Percentiles rank a stretch among this genome's conserved stretches.
Evolutionary conservation across 2,797 vertebrate genomes (phyloP).

Genomic region (Varecia variegata): DNA sequence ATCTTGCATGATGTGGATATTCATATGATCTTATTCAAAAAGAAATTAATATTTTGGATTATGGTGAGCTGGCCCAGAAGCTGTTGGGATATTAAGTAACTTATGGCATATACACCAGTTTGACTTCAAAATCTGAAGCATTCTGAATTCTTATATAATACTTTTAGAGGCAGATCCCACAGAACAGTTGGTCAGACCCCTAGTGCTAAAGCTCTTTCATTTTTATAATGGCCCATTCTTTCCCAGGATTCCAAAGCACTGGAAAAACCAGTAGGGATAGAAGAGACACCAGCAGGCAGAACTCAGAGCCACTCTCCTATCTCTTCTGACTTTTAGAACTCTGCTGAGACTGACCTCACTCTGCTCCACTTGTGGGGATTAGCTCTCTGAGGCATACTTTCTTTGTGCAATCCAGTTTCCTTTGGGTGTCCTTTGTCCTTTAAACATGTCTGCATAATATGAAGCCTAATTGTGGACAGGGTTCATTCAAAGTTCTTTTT

Average conservation of each 20-base stretch:
- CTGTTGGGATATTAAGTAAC: neutral
- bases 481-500: neutral
- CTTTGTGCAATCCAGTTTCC: neutral
- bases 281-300: neutral
- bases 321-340: neutral
- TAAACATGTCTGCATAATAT: neutral
- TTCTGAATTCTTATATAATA: neutral
- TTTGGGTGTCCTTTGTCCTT: neutral
- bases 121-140: constrained; percentile 6
- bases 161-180: neutral
- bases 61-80: neutral
- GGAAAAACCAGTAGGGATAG: neutral
- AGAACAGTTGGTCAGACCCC: neutral
- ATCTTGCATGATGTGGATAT: neutral
- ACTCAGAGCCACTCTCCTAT: neutral
- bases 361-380: neutral
- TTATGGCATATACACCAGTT: neutral
- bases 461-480: neutral
- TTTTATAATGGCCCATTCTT: neutral
- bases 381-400: neutral
- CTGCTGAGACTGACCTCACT: neutral
- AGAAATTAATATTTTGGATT: neutral
- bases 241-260: neutral
- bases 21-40: neutral
- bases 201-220: neutral